Base-by-base conservation (phyloP, 1,140 invertebrate genomes). In the Macrocentrus cingulum region DNA sequence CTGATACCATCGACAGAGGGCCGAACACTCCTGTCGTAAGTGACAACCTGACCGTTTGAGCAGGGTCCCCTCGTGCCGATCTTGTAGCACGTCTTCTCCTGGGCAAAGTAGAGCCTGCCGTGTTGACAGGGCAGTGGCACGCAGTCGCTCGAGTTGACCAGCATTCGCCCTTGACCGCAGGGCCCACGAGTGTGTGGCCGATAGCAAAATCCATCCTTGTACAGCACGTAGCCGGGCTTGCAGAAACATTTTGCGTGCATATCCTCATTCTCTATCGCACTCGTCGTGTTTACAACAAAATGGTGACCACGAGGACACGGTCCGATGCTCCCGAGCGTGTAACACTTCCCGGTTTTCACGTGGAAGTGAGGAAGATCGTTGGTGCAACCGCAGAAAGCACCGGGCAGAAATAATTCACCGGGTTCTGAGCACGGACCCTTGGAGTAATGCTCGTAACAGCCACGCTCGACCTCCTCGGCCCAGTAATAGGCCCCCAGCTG, bases 401-500 rank as follows among this genome's bases (percentile, higher is more conserved):
- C 85, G 0, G 90, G 89, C 51, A 92, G 71, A 71, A 91, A 91
- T 34, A 92, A 73, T 68, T 87, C 83, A 0, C 91, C 90, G 1
- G 79, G 80, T 67, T 87, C 84, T 25, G 83, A 83, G 67, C 91
- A 92, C 2, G 90, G 90, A 1, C 90, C 91, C 61, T 82, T 83
- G 0, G 88, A 87, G 65, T 87, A 91, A 68, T 90, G 88, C 63
- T 91, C 86, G 63, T 90, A 87, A 66, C 91, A 92, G 2, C 85
- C 83, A 5, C 83, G 82, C 22, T 29, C 25, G 25, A 83, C 82
- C 3, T 66, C 69, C 0, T 76, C 66, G 2, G 69, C 62, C 77
- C 83, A 85, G 25, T 76, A 79, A 58, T 82, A 84, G 7, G 73
- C 65, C 11, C 69, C 66, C 22, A 85, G 60, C 59, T 81, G 81